phyloP scores from a whole-genome alignment of 2,113 vertebrate genomes.

The Corydoras sp. region DNA sequence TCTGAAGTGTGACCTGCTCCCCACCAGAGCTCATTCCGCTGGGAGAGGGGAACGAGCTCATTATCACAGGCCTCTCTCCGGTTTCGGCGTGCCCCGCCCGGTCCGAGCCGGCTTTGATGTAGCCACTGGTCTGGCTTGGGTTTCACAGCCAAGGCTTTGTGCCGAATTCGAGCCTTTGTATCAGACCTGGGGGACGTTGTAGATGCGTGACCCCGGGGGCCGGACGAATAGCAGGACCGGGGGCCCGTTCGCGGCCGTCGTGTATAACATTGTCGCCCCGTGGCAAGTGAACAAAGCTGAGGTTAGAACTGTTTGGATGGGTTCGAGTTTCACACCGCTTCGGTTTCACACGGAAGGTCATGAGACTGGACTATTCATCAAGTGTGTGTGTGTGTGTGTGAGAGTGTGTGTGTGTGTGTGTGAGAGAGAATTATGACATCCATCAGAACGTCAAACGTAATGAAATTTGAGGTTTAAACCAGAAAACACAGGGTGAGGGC shows the following conservation, averaged over 20 bases:
- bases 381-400: neutral
- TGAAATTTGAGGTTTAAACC: too few species aligned
- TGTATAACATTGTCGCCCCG: conserved; percentile 32
- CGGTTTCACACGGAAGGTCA: conserved; percentile 34
- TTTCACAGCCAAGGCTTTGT: conserved; percentile 33
- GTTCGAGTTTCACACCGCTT: conserved; percentile 35
- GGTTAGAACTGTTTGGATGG: conserved; percentile 29
- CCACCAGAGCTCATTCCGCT: conserved; percentile 5
- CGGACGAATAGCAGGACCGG: conserved; percentile 1
- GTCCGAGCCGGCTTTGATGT: conserved; percentile 40
- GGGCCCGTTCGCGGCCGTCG: conserved; percentile 30
- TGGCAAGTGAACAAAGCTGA: conserved; percentile 41
- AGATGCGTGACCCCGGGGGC: conserved; percentile 27
- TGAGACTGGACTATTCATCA: conserved; percentile 24
- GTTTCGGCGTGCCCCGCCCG: conserved; percentile 28
- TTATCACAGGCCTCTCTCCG: conserved; percentile 16
- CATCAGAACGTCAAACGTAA: too few species aligned
- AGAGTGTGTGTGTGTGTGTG: neutral
- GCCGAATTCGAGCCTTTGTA: conserved; percentile 39
- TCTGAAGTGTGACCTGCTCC: conserved; percentile 35
- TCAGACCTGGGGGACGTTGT: conserved; percentile 26
- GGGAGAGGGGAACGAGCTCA: conserved; percentile 16
- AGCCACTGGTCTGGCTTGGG: conserved; percentile 3
- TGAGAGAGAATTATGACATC: neutral
- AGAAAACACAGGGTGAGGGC: too few species aligned